Conservation (phyloP, 2,797 vertebrate species). For the Amblyraja radiata region DNA sequence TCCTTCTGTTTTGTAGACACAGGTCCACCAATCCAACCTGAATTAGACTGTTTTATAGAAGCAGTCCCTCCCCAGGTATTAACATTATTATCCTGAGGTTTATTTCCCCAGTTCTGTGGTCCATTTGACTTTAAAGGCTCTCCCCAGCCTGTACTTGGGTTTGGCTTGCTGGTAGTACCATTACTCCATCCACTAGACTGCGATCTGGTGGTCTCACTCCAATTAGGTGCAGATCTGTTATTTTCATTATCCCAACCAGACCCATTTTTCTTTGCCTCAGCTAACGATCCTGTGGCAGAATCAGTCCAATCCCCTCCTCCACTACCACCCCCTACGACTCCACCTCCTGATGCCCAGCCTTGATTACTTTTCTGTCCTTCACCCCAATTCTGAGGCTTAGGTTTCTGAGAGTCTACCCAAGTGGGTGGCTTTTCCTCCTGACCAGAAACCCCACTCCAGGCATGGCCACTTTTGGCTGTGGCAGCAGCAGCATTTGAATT, state of each 20-base stretch:
- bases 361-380: conserved; percentile 75
- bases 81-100: conserved; percentile 74
- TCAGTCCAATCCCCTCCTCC: conserved; percentile 59
- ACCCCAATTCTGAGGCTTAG: conserved; percentile 77
- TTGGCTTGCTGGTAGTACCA: conserved; percentile 66
- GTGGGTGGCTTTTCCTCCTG: conserved; percentile 80
- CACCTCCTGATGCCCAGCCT: conserved; percentile 69
- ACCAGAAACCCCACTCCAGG: conserved; percentile 71
- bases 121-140: conserved; percentile 68
- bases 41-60: conserved; percentile 77
- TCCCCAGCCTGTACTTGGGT: conserved; percentile 71
- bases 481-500: conserved; percentile 73
- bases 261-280: conserved; percentile 78
- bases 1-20: conserved; percentile 59
- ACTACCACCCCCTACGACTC: background rate
- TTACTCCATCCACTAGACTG: conserved; percentile 66
- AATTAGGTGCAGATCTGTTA: conserved; percentile 62
- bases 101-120: conserved; percentile 79
- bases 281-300: conserved; percentile 68
- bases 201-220: conserved; percentile 69
- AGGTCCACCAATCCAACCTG: conserved; percentile 72
- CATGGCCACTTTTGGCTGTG: conserved; percentile 70
- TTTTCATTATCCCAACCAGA: conserved; percentile 82
- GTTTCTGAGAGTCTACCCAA: conserved; percentile 81
- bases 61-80: conserved; percentile 79